phyloP scores from a whole-genome alignment of 1,140 invertebrate genomes.

The Apolygus lucorum region DNA sequence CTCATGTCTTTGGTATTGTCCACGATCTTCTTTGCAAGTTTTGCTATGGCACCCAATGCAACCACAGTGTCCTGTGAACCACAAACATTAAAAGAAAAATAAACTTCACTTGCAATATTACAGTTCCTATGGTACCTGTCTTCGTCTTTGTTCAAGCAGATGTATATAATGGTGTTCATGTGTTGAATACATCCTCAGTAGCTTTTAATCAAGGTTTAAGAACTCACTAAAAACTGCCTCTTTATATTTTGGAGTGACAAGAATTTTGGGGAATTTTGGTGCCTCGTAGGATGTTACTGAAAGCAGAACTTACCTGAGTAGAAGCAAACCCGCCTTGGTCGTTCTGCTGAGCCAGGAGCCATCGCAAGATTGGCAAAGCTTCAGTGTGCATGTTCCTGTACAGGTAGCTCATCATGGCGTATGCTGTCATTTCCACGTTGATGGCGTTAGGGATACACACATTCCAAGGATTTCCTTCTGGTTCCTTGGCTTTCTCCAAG shows the following conservation, averaged over 20 bases:
- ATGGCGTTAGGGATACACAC: slow-evolving; percentile 56
- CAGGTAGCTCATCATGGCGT: slow-evolving; percentile 62
- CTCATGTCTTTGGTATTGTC: slow-evolving; percentile 47
- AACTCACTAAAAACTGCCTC: too few species aligned
- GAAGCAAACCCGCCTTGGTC: slow-evolving; percentile 72
- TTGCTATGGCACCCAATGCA: slow-evolving; percentile 59
- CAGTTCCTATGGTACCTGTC: too few species aligned
- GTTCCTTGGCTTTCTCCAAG: slow-evolving; percentile 47
- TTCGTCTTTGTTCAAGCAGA: too few species aligned
- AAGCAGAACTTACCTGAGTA: slow-evolving; percentile 46
- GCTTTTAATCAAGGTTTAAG: too few species aligned
- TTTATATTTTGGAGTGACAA: too few species aligned
- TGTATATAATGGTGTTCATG: too few species aligned
- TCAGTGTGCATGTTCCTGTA: slow-evolving; percentile 56
- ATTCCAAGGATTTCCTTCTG: slow-evolving; percentile 57
- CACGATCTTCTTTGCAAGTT: slow-evolving; percentile 53
- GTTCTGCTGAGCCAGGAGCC: slow-evolving; percentile 75
- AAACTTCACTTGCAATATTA: not conserved
- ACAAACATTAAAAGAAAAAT: not conserved
- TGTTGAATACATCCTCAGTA: too few species aligned
- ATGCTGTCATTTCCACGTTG: slow-evolving; percentile 82
- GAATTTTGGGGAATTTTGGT: too few species aligned
- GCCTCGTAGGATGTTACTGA: not conserved
- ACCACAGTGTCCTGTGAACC: slow-evolving; percentile 57
- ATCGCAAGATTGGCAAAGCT: slow-evolving; percentile 69